Conservation (phyloP, 2,113 vertebrate genomes). For the Phasianus colchicus region DNA sequence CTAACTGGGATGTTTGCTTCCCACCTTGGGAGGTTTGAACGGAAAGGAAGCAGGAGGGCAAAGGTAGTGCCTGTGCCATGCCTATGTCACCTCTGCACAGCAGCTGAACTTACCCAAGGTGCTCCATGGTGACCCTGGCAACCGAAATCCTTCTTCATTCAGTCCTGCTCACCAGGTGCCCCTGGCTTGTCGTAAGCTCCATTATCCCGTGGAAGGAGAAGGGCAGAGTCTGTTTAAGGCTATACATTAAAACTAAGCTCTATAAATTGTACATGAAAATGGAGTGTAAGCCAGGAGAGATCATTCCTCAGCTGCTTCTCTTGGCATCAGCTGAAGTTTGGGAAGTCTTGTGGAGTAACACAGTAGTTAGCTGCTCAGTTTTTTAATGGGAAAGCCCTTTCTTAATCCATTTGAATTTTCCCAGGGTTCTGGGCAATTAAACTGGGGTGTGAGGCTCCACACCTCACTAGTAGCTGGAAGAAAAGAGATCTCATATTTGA, state of each 20-base stretch:
- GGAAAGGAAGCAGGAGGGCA: neutral
- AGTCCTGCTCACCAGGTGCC: too few relatives aligned
- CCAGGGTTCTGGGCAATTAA: neutral
- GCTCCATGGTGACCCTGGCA: neutral
- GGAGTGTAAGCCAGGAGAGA: neutral
- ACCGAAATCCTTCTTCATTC: neutral
- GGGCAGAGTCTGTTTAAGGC: neutral
- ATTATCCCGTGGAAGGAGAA: neutral
- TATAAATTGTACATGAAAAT: neutral
- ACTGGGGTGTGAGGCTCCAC: neutral
- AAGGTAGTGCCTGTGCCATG: fast-evolving
- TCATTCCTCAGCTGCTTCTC: neutral
- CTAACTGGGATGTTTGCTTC: neutral
- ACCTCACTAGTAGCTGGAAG: neutral
- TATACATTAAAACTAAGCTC: neutral
- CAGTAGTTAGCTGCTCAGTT: neutral
- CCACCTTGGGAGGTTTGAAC: fast-evolving
- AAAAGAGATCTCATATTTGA: neutral
- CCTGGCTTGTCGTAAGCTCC: neutral
- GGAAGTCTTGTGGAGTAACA: neutral
- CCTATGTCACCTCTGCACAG: neutral
- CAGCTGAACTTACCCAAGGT: neutral
- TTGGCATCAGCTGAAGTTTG: neutral
- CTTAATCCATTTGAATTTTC: neutral
- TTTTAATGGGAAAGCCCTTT: constrained; percentile 3